These are phyloP conservation scores for Oegoconia quadripuncta DNA, from an alignment of 2,888 invertebrate genomes.

Conservation along the genomic window DNA sequence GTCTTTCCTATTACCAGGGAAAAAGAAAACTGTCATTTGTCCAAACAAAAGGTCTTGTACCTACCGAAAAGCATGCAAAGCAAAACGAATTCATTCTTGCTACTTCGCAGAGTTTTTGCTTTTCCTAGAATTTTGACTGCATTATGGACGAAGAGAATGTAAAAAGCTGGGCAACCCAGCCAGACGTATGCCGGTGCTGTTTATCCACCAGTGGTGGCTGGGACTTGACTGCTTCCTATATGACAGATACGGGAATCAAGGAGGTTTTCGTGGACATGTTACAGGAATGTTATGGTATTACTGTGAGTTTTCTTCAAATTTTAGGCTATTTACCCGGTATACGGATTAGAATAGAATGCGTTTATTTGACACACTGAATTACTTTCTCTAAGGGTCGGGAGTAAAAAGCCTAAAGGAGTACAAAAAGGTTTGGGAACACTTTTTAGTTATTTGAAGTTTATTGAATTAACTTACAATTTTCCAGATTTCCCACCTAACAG, in stretches of 20 bases:
- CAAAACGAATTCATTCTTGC: too few species aligned
- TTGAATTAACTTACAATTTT: too few species aligned
- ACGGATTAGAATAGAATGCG: neutral
- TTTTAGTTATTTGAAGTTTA: neutral
- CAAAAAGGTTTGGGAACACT: neutral
- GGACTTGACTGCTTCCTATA: slow-evolving; percentile 20
- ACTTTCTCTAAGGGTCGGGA: too few species aligned
- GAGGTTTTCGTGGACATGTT: slow-evolving; percentile 21
- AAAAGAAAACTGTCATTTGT: too few species aligned
- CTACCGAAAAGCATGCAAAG: too few species aligned
- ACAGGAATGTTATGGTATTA: slow-evolving; percentile 22
- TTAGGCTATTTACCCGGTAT: neutral
- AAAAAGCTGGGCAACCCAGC: slow-evolving; percentile 25
- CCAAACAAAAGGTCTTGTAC: too few species aligned
- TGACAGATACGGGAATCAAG: slow-evolving; percentile 15
- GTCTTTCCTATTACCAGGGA: too few species aligned
- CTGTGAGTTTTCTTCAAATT: slow-evolving; percentile 17
- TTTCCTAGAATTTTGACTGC: slow-evolving; percentile 3
- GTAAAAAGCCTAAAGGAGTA: too few species aligned
- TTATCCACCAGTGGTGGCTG: slow-evolving; percentile 18
- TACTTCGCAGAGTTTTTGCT: too few species aligned
- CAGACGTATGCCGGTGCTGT: slow-evolving; percentile 25
- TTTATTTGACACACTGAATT: too few species aligned
- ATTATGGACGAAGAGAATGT: slow-evolving; percentile 25
- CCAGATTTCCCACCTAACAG: slow-evolving; percentile 35